A percentile compares a stretch with the other conserved stretches of the same genome.
These are phyloP conservation scores for Lontra canadensis DNA, from an alignment of 2,113 vertebrate genomes.

Conservation along the genomic window DNA sequence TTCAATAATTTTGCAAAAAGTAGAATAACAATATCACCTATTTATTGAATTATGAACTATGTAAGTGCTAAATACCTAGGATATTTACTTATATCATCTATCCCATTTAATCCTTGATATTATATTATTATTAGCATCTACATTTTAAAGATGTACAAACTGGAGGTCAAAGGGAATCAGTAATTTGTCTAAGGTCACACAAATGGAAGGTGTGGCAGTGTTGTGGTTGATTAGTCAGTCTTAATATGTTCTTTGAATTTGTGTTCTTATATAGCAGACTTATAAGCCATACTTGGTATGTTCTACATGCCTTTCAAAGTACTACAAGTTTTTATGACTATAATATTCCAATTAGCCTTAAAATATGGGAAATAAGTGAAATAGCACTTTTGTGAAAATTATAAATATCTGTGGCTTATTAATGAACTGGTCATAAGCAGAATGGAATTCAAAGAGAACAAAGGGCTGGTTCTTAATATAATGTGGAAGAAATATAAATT, in stretches of 20 bases:
- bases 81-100: neutral
- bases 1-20: slow-evolving; percentile 13
- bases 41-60: neutral
- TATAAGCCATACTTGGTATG: neutral
- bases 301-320: neutral
- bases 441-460: slow-evolving; percentile 53
- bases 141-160: slow-evolving; percentile 34
- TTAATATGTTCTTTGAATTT: slow-evolving; percentile 1
- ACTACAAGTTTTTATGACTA: neutral
- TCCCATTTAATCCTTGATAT: neutral
- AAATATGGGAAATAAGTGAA: slow-evolving; percentile 27
- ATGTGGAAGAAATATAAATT: slow-evolving; percentile 10
- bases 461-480: neutral
- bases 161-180: neutral
- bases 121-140: slow-evolving; percentile 3
- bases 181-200: neutral
- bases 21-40: neutral
- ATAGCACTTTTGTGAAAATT: neutral
- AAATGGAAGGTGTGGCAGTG: neutral
- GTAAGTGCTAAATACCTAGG: neutral
- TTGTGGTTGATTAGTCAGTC: neutral
- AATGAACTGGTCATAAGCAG: neutral
- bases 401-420: slow-evolving; percentile 40
- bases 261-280: neutral
- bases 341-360: slow-evolving; percentile 10